Conservation (phyloP, 2,888 invertebrate species). For the Rhagonycha fulva region DNA sequence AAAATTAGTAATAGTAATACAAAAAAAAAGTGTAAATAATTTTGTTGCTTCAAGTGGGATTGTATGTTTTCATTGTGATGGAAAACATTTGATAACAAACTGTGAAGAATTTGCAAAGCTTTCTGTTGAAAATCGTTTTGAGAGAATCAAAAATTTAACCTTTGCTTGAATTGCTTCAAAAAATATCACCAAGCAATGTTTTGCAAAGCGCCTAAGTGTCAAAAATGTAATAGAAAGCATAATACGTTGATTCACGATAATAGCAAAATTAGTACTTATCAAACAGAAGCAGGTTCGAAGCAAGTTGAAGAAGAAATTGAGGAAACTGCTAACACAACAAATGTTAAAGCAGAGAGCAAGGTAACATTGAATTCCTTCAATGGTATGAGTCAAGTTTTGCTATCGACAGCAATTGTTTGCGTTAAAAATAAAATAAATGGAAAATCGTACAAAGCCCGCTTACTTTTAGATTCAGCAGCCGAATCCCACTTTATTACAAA, state of each 20-base stretch:
- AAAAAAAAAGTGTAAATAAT: too few relatives aligned
- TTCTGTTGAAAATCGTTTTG: background rate
- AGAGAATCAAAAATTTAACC: constrained; percentile 1
- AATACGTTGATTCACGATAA: constrained; percentile 10
- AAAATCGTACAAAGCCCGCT: background rate
- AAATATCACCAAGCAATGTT: constrained; percentile 9
- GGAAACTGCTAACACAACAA: background rate
- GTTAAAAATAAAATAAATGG: constrained; percentile 1
- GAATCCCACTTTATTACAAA: constrained; percentile 16
- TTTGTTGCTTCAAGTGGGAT: too few relatives aligned
- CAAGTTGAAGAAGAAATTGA: background rate
- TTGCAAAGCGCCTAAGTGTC: constrained; percentile 15
- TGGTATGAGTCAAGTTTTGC: constrained; percentile 8
- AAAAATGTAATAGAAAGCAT: constrained; percentile 26
- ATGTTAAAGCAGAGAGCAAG: background rate
- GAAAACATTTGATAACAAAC: too few relatives aligned
- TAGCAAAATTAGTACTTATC: too few relatives aligned
- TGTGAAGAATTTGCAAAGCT: constrained; percentile 11
- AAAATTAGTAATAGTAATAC: too few relatives aligned
- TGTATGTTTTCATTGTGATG: too few relatives aligned
- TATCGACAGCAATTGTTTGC: constrained; percentile 23
- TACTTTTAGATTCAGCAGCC: too few relatives aligned
- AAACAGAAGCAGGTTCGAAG: too few relatives aligned
- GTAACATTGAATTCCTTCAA: background rate
- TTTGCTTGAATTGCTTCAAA: constrained; percentile 29